These are phyloP conservation scores for Bambusicola thoracicus DNA, from an alignment of 2,113 vertebrate species.

Conservation along the genomic window DNA sequence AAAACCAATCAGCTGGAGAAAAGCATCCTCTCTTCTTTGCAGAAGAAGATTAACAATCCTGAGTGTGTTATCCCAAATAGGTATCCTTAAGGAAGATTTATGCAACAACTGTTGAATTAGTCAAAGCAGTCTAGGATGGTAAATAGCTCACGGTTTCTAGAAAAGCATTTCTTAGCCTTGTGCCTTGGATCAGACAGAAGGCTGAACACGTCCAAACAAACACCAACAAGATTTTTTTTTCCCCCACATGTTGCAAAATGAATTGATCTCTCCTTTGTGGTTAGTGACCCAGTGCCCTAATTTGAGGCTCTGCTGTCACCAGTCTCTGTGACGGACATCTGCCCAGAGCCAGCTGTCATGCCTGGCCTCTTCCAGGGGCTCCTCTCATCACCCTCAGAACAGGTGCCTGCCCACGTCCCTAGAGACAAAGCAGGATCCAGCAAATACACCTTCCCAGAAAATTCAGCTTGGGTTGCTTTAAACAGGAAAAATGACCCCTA, in stretches of 20 bases:
- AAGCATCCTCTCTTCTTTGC: background rate
- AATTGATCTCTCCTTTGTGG: background rate
- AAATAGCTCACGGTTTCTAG: background rate
- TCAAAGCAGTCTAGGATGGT: background rate
- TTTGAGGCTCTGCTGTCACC: background rate
- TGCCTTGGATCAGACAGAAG: background rate
- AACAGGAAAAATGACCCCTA: background rate
- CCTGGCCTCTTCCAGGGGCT: background rate
- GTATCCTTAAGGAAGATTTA: background rate
- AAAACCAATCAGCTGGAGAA: background rate
- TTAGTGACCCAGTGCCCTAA: conserved; percentile 9
- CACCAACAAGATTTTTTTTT: background rate
- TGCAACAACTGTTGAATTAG: background rate
- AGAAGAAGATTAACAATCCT: background rate
- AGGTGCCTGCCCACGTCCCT: background rate
- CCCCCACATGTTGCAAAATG: background rate
- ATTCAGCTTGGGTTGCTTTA: background rate
- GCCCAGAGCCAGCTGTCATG: background rate
- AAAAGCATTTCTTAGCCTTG: background rate
- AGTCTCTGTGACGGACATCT: background rate
- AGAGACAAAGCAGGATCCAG: background rate
- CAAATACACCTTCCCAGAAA: background rate
- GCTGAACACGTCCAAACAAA: background rate
- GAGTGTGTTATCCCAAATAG: background rate
- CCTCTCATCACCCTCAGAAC: background rate